Evolutionary conservation across 2,113 vertebrate species (phyloP).

Genomic region (Uria aalge): DNA sequence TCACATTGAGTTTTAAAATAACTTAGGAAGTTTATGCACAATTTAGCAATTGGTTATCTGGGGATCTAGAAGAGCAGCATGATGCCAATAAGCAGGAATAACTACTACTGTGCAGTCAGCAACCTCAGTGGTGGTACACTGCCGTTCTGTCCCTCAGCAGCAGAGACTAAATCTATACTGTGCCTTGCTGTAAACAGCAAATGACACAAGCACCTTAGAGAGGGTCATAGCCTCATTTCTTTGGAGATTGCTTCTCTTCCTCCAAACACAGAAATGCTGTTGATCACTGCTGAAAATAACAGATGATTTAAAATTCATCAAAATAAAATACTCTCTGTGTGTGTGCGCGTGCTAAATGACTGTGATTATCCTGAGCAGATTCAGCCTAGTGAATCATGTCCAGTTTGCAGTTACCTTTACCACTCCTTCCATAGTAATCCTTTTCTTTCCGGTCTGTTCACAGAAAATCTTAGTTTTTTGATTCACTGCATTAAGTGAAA

Average conservation of each 20-base stretch:
- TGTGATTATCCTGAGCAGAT: neutral
- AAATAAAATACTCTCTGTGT: neutral
- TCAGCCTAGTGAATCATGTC: neutral
- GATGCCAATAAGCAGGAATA: neutral
- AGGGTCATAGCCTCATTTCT: neutral
- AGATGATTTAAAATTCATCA: neutral
- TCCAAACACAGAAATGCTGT: neutral
- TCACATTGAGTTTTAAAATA: conserved; percentile 10
- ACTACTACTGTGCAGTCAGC: neutral
- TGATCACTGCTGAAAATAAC: neutral
- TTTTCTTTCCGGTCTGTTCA: neutral
- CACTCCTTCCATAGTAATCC: neutral
- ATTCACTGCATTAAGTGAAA: neutral
- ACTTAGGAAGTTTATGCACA: neutral
- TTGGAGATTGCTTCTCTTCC: neutral
- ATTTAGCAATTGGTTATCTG: conserved; percentile 21
- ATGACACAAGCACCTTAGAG: neutral
- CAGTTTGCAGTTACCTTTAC: neutral
- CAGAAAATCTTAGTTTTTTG: neutral
- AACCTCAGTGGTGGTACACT: neutral
- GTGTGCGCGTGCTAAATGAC: neutral
- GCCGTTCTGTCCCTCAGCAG: neutral
- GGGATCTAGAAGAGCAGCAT: neutral
- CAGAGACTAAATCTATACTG: neutral
- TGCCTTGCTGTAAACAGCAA: neutral